Conservation (phyloP, 2,888 invertebrate genomes). For the Mythimna ferrago region DNA sequence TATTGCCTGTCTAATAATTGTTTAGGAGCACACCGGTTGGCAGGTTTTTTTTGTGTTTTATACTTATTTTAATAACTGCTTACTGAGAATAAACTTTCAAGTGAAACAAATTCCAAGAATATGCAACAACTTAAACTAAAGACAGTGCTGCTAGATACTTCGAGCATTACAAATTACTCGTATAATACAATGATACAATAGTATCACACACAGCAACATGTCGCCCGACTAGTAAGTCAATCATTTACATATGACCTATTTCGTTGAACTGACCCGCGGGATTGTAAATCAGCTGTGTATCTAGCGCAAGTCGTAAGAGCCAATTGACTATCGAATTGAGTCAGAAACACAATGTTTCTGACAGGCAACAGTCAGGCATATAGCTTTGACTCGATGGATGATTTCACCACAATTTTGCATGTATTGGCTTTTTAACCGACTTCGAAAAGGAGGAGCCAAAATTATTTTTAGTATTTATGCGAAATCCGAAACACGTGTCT, state of each 20-base stretch:
- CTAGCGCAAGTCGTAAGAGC: slow-evolving; percentile 24
- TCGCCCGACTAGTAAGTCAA: neutral
- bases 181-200: slow-evolving; percentile 17
- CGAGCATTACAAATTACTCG: neutral
- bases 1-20: too few relatives aligned
- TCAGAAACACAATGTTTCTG: slow-evolving; percentile 1
- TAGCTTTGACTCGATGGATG: neutral
- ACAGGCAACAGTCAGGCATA: neutral
- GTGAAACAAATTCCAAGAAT: neutral
- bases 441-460: too few relatives aligned
- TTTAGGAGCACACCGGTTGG: too few relatives aligned
- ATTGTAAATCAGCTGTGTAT: slow-evolving; percentile 40
- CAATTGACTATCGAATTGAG: slow-evolving; percentile 29
- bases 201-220: neutral
- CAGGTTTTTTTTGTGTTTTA: too few relatives aligned
- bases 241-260: slow-evolving; percentile 40
- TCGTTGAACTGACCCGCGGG: slow-evolving; percentile 28
- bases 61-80: too few relatives aligned
- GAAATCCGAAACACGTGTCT: too few relatives aligned
- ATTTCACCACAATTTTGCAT: neutral
- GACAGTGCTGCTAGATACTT: neutral
- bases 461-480: too few relatives aligned
- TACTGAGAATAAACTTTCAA: neutral
- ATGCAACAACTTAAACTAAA: neutral
- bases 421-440: too few relatives aligned